These are phyloP conservation scores for Cynoglossus semilaevis DNA, from an alignment of 2,113 vertebrate genomes.

Conservation along the genomic window DNA sequence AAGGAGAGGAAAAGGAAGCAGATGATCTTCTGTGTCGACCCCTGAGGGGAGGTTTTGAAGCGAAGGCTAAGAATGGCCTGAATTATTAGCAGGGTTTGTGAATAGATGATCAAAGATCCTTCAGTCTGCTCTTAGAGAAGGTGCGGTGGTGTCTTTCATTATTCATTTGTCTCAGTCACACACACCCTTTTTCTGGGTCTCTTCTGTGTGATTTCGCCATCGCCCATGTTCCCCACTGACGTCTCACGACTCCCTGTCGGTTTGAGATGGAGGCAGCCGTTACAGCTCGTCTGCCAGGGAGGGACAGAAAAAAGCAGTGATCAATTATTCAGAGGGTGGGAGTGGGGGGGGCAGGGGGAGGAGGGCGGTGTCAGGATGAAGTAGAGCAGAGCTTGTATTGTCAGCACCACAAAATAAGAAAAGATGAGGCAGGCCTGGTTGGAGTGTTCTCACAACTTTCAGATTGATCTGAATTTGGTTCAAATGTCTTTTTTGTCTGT, in stretches of 20 bases:
- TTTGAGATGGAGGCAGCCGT: conserved; percentile 48
- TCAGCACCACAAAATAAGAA: conserved; percentile 23
- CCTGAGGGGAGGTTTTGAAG: too few relatives aligned
- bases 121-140: too few relatives aligned
- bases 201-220: conserved; percentile 14
- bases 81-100: too few relatives aligned
- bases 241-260: conserved; percentile 30
- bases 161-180: conserved; percentile 20
- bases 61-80: not conserved
- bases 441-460: not conserved
- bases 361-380: conserved; percentile 27
- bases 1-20: not conserved
- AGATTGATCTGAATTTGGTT: not conserved
- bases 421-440: not conserved
- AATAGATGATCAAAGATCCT: too few relatives aligned
- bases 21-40: too few relatives aligned
- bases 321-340: conserved; percentile 72
- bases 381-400: conserved; percentile 7
- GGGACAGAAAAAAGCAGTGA: conserved; percentile 60
- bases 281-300: conserved; percentile 49
- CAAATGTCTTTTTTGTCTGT: conserved; percentile 5
- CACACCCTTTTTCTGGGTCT: not conserved
- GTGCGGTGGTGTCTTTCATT: conserved; percentile 12
- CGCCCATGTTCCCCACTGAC: conserved; percentile 28
- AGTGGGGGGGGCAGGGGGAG: conserved; percentile 8